These are phyloP conservation scores for Xylophagus ater DNA, from an alignment of 2,888 invertebrate species.

Conservation along the genomic window DNA sequence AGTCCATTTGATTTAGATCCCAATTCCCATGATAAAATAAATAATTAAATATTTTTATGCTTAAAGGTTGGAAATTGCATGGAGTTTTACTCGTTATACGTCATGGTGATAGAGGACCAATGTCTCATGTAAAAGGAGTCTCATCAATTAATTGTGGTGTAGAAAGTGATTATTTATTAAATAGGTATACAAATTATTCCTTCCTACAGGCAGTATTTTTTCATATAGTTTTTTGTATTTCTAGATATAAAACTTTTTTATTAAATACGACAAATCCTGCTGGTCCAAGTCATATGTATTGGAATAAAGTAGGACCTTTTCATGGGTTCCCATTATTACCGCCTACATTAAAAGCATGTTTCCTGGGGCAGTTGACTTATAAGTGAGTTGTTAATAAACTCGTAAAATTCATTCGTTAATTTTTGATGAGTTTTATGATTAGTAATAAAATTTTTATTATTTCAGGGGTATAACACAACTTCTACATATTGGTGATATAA, in stretches of 20 bases:
- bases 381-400: constrained; percentile 28
- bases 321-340: constrained; percentile 75
- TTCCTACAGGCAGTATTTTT: no score
- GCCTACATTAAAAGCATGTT: constrained; percentile 53
- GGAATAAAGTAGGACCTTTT: constrained; percentile 70
- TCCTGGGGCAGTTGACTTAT: constrained; percentile 73
- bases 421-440: not conserved
- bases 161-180: constrained; percentile 35
- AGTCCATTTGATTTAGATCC: no score
- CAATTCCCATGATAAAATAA: no score
- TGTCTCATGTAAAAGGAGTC: constrained; percentile 70
- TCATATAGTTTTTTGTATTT: constrained; percentile 23
- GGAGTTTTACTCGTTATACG: constrained; percentile 61
- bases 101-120: constrained; percentile 82
- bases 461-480: constrained; percentile 67
- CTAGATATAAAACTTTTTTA: constrained; percentile 35
- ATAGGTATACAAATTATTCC: constrained; percentile 30
- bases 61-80: constrained; percentile 38
- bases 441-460: not conserved
- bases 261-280: constrained; percentile 30
- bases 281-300: constrained; percentile 49
- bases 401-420: not conserved
- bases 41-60: no score
- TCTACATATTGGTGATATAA: constrained; percentile 60
- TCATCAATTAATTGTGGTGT: constrained; percentile 66